These are phyloP conservation scores for Notodonta dromedarius DNA, from an alignment of 2,888 invertebrate genomes.

Conservation along the genomic window DNA sequence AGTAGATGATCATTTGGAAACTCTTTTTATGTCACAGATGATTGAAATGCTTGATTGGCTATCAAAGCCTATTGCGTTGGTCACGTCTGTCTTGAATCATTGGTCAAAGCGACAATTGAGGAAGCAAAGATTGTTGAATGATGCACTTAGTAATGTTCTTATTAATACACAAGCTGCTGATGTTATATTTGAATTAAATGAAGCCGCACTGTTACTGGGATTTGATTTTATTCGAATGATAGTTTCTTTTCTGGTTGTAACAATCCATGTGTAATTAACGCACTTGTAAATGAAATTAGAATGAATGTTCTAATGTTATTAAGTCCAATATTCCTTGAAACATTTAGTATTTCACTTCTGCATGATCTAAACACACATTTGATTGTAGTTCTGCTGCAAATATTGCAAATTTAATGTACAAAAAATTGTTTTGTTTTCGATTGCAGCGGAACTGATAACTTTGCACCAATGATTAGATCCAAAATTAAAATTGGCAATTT, in stretches of 20 bases:
- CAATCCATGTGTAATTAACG: neutral
- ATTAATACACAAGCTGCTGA: too few species aligned
- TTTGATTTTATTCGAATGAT: too few species aligned
- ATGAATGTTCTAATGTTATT: neutral
- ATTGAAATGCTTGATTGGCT: too few species aligned
- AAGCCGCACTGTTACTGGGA: too few species aligned
- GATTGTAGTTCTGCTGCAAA: slow-evolving; percentile 5
- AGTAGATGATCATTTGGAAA: neutral
- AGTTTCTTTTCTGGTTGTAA: neutral
- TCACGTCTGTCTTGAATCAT: too few species aligned
- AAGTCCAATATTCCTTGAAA: neutral
- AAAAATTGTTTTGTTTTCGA: neutral
- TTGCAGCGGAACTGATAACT: neutral
- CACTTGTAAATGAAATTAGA: neutral
- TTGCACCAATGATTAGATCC: slow-evolving; percentile 4
- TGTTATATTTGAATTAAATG: too few species aligned
- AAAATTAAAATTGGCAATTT: slow-evolving; percentile 9
- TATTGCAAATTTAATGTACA: neutral
- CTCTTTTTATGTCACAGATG: neutral
- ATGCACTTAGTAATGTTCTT: too few species aligned
- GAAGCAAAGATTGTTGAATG: too few species aligned
- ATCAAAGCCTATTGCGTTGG: too few species aligned
- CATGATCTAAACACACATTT: neutral
- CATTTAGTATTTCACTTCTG: neutral
- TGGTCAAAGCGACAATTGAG: too few species aligned